Evolutionary conservation across 2,797 vertebrate species (phyloP).

Genomic region (Phoeniculus purpureus): DNA sequence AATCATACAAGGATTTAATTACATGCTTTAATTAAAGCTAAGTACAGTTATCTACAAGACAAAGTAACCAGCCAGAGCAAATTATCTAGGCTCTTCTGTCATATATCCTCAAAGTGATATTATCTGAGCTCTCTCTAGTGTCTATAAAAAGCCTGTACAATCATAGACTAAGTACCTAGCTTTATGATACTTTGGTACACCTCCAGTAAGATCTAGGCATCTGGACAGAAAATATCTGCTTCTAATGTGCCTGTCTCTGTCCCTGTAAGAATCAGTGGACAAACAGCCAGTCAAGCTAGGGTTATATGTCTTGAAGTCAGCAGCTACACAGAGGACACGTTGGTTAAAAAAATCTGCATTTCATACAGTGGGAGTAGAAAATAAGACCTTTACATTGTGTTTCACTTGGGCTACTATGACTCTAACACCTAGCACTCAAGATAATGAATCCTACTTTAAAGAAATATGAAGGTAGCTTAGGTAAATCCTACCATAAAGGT

Average conservation of each 20-base stretch:
- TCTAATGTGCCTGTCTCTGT: not conserved
- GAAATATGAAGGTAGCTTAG: not conserved
- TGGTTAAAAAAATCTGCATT: not conserved
- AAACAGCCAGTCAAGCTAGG: not conserved
- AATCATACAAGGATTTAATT: not conserved
- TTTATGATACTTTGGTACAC: rapidly evolving
- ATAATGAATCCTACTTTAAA: not conserved
- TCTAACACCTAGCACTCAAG: not conserved
- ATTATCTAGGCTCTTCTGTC: not conserved
- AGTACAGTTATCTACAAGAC: not conserved
- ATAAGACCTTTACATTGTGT: not conserved
- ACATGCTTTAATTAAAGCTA: not conserved
- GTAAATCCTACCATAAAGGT: not conserved
- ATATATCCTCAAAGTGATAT: not conserved
- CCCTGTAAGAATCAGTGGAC: not conserved
- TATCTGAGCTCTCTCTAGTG: not conserved
- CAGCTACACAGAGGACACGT: not conserved
- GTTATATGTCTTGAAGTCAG: not conserved
- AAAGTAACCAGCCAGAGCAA: not conserved
- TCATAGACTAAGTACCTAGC: not conserved
- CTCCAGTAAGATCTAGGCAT: not conserved
- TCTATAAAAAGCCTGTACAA: not conserved
- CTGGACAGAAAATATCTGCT: not conserved
- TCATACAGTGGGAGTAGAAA: not conserved
- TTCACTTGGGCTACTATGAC: not conserved